Conservation (phyloP, 30 jellyfish, hydroid and myxozoan species). For the Cassiopea xamachana region DNA sequence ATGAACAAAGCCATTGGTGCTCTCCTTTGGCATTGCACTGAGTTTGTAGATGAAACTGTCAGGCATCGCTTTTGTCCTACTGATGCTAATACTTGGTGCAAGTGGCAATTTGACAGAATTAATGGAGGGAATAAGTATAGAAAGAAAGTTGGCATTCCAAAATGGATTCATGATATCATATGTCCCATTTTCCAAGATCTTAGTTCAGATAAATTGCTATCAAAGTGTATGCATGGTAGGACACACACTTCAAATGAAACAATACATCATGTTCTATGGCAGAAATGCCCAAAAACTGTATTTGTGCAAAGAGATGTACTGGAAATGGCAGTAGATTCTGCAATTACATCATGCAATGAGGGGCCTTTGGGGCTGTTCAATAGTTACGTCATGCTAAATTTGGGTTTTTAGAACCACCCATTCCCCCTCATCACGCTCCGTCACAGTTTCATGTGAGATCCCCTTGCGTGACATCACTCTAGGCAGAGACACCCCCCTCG, state of each 20-base stretch:
- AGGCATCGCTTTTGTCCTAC: slow-evolving; percentile 59
- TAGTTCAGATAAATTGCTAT: too few species aligned
- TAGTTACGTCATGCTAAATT: not conserved
- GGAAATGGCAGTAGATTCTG: too few species aligned
- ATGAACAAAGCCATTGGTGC: slow-evolving; percentile 71
- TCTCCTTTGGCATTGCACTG: slow-evolving; percentile 55
- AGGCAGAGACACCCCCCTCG: slow-evolving; percentile 14
- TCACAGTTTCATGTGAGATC: slow-evolving; percentile 20
- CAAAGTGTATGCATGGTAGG: too few species aligned
- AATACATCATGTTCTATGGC: too few species aligned
- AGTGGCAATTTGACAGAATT: slow-evolving; percentile 28
- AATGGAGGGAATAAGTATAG: slow-evolving; percentile 28
- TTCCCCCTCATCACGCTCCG: slow-evolving; percentile 7
- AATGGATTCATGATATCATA: slow-evolving; percentile 41
- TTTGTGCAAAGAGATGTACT: too few species aligned
- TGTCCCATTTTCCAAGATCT: slow-evolving; percentile 8
- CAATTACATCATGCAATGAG: too few species aligned
- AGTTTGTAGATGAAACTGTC: slow-evolving; percentile 29
- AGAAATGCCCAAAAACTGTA: too few species aligned
- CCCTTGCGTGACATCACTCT: slow-evolving; percentile 28
- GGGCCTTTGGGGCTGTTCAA: not conserved
- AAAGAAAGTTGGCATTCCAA: slow-evolving; percentile 12
- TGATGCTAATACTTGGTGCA: slow-evolving; percentile 58
- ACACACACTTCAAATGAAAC: too few species aligned
- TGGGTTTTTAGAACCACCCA: slow-evolving; percentile 41